Percentiles rank a stretch among this genome's conserved stretches.
Evolutionary conservation across 2,113 vertebrate species (phyloP).

Genomic region (Crypturellus undulatus): DNA sequence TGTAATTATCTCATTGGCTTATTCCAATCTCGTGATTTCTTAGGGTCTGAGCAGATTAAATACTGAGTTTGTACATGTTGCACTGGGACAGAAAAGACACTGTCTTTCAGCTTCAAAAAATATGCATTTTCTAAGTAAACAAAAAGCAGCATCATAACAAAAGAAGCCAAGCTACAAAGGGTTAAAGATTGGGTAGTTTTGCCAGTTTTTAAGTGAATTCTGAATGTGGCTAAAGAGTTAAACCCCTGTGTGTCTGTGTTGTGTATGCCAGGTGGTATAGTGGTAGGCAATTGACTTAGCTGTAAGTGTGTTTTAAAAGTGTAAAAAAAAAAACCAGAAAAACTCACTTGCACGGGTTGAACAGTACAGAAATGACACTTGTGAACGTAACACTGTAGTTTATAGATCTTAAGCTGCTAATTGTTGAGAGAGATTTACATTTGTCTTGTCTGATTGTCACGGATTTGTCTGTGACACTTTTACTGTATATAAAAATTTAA

Average conservation of each 20-base stretch:
- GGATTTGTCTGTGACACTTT: constrained; percentile 75
- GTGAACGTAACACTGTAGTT: constrained; percentile 84
- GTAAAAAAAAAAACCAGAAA: constrained; percentile 73
- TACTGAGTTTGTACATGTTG: background rate
- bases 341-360: constrained; percentile 82
- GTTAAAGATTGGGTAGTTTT: constrained; percentile 46
- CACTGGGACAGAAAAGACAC: constrained; percentile 28
- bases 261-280: constrained; percentile 78
- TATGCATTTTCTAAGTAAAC: background rate
- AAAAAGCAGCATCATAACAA: constrained; percentile 46
- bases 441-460: constrained; percentile 79
- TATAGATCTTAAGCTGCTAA: constrained; percentile 85
- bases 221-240: constrained; percentile 72
- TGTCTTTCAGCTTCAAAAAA: constrained; percentile 67
- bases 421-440: constrained; percentile 83
- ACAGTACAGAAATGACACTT: constrained; percentile 82
- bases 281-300: constrained; percentile 78
- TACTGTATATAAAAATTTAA: constrained; percentile 84
- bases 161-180: constrained; percentile 42
- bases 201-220: constrained; percentile 65
- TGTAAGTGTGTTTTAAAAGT: constrained; percentile 81
- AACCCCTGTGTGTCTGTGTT: constrained; percentile 75
- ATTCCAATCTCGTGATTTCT: constrained; percentile 7
- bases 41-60: constrained; percentile 33
- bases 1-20: constrained; percentile 11